phyloP scores from a whole-genome alignment of 2,797 vertebrate species.

The Sebastes trivittatus region DNA sequence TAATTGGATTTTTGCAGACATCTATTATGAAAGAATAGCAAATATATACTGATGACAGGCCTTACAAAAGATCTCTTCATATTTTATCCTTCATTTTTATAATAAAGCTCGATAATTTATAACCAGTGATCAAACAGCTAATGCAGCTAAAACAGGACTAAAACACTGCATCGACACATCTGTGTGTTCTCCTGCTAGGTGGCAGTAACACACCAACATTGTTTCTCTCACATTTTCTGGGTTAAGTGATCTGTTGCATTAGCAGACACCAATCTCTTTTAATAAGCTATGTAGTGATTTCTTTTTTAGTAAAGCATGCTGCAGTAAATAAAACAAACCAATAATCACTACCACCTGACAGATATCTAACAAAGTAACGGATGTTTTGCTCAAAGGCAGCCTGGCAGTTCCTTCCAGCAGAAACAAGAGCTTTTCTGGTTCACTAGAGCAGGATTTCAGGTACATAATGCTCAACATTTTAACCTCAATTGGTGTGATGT shows the following conservation, averaged over 20 bases:
- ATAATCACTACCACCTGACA: no score
- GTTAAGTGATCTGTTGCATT: no score
- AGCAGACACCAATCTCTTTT: no score
- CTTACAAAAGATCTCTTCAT: no score
- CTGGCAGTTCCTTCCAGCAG: neutral
- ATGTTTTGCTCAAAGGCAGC: neutral
- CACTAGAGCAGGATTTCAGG: neutral
- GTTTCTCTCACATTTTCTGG: neutral
- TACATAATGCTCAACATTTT: neutral
- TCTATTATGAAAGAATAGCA: neutral
- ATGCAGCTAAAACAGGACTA: neutral
- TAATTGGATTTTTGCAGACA: neutral
- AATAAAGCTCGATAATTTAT: no score
- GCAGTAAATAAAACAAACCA: no score
- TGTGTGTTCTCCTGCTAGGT: conserved; percentile 12
- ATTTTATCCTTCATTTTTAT: no score
- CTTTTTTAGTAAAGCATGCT: no score
- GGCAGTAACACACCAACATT: conserved; percentile 3
- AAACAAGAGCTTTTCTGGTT: neutral
- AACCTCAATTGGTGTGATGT: conserved; percentile 17
- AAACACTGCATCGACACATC: neutral
- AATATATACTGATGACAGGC: no score
- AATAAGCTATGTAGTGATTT: no score
- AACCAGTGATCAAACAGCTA: neutral
- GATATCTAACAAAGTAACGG: neutral